Evolutionary conservation across 2,888 invertebrate genomes (phyloP).

Genomic region (Thymelicus acteon): DNA sequence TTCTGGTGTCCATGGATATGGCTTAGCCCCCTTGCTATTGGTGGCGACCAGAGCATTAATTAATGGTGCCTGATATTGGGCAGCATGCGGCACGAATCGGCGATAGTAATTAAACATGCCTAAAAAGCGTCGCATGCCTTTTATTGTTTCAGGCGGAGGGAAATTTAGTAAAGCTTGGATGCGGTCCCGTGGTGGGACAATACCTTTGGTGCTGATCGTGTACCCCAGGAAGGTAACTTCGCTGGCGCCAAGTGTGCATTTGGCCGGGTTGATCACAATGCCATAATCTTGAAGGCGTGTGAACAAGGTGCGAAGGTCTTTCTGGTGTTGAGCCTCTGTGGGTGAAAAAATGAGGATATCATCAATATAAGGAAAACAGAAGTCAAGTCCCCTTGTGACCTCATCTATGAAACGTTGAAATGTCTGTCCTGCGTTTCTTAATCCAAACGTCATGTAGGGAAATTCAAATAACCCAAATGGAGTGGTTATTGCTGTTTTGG

Average conservation of each 20-base stretch:
- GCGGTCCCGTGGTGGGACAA: too few relatives aligned
- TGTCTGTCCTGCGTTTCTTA: background rate
- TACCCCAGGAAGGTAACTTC: constrained; percentile 49
- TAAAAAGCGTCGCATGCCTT: too few relatives aligned
- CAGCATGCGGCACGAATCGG: too few relatives aligned
- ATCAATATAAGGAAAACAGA: background rate
- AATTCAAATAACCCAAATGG: too few relatives aligned
- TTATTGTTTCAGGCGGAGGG: too few relatives aligned
- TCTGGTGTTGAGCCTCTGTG: background rate
- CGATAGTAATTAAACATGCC: too few relatives aligned
- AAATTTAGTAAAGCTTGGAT: too few relatives aligned
- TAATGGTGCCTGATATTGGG: too few relatives aligned
- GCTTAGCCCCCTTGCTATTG: too few relatives aligned
- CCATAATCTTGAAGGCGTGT: constrained; percentile 33
- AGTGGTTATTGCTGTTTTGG: constrained; percentile 44
- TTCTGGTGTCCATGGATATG: too few relatives aligned
- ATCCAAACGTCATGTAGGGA: background rate
- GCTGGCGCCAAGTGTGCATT: constrained; percentile 46
- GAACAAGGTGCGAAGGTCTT: background rate
- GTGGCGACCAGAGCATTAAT: too few relatives aligned
- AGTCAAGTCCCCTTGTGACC: background rate
- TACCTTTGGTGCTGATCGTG: constrained; percentile 17
- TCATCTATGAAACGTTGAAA: constrained; percentile 1
- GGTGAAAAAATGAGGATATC: background rate
- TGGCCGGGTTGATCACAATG: constrained; percentile 48